Percentiles rank a stretch among this genome's conserved stretches.
Conservation (phyloP, 2,113 vertebrate genomes). For the Verasper variegatus region DNA sequence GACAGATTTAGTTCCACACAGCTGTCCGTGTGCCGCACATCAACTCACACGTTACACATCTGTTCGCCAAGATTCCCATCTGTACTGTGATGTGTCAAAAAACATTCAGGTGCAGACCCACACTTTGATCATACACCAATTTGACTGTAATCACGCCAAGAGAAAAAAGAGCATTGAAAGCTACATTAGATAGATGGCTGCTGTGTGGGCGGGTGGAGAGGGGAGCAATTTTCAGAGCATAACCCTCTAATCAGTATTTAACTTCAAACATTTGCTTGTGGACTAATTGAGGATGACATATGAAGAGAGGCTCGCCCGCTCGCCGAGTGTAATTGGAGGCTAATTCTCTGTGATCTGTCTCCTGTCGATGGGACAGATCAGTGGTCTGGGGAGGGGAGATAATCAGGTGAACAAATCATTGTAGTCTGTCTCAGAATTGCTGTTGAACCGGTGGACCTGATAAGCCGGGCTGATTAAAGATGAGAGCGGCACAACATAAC, state of each 20-base stretch:
- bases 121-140: constrained; percentile 40
- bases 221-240: constrained; percentile 52
- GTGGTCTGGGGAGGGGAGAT: constrained; percentile 67
- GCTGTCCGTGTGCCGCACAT: background rate
- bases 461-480: constrained; percentile 50
- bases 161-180: constrained; percentile 18
- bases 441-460: constrained; percentile 52
- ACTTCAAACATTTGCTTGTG: constrained; percentile 69
- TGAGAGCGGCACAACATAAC: constrained; percentile 29
- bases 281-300: constrained; percentile 72
- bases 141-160: constrained; percentile 44
- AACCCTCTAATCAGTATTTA: constrained; percentile 72
- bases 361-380: constrained; percentile 67
- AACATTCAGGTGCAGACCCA: background rate
- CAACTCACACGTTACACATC: background rate
- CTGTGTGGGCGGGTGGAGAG: constrained; percentile 36
- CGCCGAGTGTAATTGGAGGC: constrained; percentile 67
- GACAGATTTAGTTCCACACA: background rate
- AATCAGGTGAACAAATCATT: constrained; percentile 76
- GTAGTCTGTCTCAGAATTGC: constrained; percentile 52
- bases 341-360: constrained; percentile 76
- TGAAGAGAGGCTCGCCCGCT: constrained; percentile 60
- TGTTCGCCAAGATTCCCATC: constrained; percentile 22
- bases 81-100: constrained; percentile 34
- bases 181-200: constrained; percentile 27